phyloP scores from a whole-genome alignment of 2,797 vertebrate genomes.

The Numenius phaeopus region DNA sequence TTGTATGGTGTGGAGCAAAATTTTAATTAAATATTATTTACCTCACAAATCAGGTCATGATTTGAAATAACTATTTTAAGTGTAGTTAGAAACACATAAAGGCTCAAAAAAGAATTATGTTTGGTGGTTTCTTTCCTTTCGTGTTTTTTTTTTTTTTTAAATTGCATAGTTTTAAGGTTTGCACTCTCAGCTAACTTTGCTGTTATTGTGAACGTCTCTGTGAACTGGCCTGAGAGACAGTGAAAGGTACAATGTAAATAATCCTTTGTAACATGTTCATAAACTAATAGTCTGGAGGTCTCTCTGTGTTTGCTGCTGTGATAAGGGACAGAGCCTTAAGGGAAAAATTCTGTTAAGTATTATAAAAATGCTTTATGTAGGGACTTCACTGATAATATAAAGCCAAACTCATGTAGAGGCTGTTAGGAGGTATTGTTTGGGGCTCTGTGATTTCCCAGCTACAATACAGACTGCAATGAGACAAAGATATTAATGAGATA shows the following conservation, averaged over 20 bases:
- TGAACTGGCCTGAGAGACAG: not conserved
- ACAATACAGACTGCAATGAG: not conserved
- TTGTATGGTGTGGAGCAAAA: not conserved
- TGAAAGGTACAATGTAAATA: not conserved
- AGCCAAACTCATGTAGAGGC: not conserved
- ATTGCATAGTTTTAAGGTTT: not conserved
- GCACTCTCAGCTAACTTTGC: not conserved
- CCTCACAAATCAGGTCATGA: not conserved
- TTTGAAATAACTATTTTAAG: not conserved
- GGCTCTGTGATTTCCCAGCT: not conserved
- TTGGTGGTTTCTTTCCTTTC: not conserved
- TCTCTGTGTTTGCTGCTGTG: not conserved
- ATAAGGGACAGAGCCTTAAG: not conserved
- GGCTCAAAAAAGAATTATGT: not conserved
- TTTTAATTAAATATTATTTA: not conserved
- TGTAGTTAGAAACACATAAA: not conserved
- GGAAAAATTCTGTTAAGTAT: not conserved
- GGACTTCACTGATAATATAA: not conserved
- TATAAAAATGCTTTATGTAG: not conserved
- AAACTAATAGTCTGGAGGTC: not conserved
- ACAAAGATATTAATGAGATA: not conserved
- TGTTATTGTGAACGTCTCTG: not conserved
- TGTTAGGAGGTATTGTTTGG: not conserved
- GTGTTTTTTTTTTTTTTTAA: not conserved
- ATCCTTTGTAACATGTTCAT: not conserved